These are phyloP conservation scores for Nesoenas mayeri DNA, from an alignment of 2,113 vertebrate genomes.

Conservation along the genomic window DNA sequence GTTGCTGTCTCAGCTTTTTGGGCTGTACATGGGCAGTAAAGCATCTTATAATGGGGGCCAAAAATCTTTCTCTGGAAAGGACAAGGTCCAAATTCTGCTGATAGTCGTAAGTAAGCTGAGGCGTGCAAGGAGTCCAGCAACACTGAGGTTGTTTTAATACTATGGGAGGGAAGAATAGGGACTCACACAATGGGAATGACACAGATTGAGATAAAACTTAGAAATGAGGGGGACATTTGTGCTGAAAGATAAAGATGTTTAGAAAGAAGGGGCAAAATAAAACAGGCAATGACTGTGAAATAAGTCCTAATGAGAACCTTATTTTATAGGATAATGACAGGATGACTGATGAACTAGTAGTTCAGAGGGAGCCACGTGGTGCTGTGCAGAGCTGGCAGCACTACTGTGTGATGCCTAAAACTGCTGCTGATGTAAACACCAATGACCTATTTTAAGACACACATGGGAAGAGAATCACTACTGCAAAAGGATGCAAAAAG, in stretches of 20 bases:
- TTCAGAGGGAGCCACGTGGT: neutral
- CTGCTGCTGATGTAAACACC: slow-evolving; percentile 25
- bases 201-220: neutral
- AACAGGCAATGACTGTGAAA: slow-evolving; percentile 21
- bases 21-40: neutral
- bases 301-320: slow-evolving; percentile 9
- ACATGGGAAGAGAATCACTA: neutral
- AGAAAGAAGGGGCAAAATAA: slow-evolving; percentile 44
- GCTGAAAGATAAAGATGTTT: slow-evolving; percentile 11
- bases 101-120: neutral
- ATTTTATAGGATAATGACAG: slow-evolving; percentile 10
- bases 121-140: fast-evolving
- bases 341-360: neutral
- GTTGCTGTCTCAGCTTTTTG: neutral
- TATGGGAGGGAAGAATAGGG: neutral
- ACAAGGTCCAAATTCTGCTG: neutral
- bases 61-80: neutral
- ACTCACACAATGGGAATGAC: neutral
- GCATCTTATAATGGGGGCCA: neutral
- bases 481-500: neutral
- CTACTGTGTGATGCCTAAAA: neutral
- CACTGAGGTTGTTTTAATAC: neutral
- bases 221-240: slow-evolving; percentile 11
- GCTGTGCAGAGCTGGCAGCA: slow-evolving; percentile 1
- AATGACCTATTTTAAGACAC: slow-evolving; percentile 42